A percentile compares a stretch with the other conserved stretches of the same genome.
Conservation (phyloP, 1,140 invertebrate species). For the Lysiphlebus fabarum region DNA sequence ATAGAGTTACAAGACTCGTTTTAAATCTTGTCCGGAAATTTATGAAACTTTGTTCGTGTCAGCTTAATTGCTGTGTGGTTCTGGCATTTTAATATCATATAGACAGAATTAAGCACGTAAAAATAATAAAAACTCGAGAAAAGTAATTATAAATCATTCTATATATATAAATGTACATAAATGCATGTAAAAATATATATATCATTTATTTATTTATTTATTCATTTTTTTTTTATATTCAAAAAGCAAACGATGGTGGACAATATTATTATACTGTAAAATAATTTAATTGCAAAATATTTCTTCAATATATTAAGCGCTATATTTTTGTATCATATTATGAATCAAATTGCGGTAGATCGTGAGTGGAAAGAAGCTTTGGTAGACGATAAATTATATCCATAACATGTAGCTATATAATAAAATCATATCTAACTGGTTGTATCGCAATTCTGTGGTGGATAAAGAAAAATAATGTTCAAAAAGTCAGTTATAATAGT, state of each 20-base stretch:
- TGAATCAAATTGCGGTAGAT: no score
- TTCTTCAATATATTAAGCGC: no score
- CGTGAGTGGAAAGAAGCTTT: no score
- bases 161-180: no score
- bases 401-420: constrained; percentile 40
- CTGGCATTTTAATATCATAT: constrained; percentile 18
- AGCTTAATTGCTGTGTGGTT: constrained; percentile 44
- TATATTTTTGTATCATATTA: no score
- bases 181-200: no score
- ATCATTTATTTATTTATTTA: no score
- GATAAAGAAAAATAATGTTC: constrained; percentile 9
- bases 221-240: no score
- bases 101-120: background rate
- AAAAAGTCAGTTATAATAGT: background rate
- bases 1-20: constrained; percentile 53
- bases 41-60: constrained; percentile 49
- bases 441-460: constrained; percentile 38
- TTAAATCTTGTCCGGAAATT: constrained; percentile 41
- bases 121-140: background rate
- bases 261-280: no score
- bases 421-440: constrained; percentile 47
- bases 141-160: background rate
- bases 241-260: no score
- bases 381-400: constrained; percentile 42
- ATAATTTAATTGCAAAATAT: no score